phyloP scores from a whole-genome alignment of 2,113 vertebrate genomes.

The Pongo pygmaeus region DNA sequence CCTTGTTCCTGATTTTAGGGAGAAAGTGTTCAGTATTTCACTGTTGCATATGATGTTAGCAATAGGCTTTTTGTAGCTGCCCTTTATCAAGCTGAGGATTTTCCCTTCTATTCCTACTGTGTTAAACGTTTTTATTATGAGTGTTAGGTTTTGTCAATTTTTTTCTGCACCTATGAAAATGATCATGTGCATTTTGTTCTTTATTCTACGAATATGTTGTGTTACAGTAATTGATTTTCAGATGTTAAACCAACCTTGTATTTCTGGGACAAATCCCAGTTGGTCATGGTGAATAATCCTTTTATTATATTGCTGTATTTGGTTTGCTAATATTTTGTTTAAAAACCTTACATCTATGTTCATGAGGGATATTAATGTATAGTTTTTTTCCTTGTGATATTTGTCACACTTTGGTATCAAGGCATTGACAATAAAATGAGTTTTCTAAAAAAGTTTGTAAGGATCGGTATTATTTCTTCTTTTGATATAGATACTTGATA shows the following conservation, averaged over 20 bases:
- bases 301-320: background rate
- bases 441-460: background rate
- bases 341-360: background rate
- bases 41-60: background rate
- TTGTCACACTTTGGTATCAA: background rate
- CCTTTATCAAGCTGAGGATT: background rate
- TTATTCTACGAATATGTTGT: background rate
- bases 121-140: background rate
- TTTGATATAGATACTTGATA: background rate
- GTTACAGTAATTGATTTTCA: slow-evolving; percentile 4
- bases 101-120: background rate
- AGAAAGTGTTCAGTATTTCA: background rate
- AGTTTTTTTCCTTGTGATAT: background rate
- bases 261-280: background rate
- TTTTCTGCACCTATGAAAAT: background rate
- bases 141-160: background rate
- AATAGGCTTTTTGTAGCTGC: background rate
- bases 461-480: background rate
- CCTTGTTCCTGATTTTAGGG: background rate
- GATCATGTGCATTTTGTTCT: background rate
- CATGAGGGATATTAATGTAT: background rate
- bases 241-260: background rate
- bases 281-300: background rate
- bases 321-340: background rate
- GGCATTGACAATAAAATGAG: background rate